Conservation (phyloP, 2,888 invertebrate species). For the Chrysolina americana region DNA sequence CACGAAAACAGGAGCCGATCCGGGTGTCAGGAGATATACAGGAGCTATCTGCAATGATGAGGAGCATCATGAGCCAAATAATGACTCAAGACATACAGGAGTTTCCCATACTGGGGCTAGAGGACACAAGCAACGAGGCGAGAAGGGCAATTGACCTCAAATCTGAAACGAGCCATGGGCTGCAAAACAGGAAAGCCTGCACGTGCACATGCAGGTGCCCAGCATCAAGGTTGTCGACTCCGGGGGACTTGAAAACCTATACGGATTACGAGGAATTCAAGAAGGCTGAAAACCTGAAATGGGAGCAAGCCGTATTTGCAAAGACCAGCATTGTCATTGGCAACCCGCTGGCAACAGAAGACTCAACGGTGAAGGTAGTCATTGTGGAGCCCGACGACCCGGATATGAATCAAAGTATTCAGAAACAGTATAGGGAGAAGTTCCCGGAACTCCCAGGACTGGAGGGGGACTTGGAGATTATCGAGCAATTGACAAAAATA, state of each 20-base stretch:
- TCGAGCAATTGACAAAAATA: slow-evolving; percentile 29
- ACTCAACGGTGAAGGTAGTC: background rate
- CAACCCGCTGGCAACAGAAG: background rate
- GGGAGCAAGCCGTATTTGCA: background rate
- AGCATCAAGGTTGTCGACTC: background rate
- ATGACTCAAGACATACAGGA: too few relatives aligned
- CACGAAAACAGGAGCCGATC: too few relatives aligned
- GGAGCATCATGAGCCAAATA: too few relatives aligned
- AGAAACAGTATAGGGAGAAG: slow-evolving; percentile 1
- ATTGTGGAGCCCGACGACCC: slow-evolving; percentile 18
- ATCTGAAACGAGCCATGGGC: too few relatives aligned
- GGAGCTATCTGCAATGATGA: too few relatives aligned
- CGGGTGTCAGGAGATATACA: too few relatives aligned
- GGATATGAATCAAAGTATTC: background rate
- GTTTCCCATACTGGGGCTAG: too few relatives aligned
- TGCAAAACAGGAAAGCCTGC: background rate
- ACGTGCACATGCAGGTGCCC: background rate
- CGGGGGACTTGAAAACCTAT: slow-evolving; percentile 7
- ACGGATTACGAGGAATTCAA: too few relatives aligned
- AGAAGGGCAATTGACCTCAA: background rate
- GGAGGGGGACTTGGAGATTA: background rate
- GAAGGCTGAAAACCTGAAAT: background rate
- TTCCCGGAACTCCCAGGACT: slow-evolving; percentile 4
- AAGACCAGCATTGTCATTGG: background rate
- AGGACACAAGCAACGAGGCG: background rate